Base-by-base conservation (phyloP, 2,888 invertebrate species). In the Lordiphosa fenestrarum region DNA sequence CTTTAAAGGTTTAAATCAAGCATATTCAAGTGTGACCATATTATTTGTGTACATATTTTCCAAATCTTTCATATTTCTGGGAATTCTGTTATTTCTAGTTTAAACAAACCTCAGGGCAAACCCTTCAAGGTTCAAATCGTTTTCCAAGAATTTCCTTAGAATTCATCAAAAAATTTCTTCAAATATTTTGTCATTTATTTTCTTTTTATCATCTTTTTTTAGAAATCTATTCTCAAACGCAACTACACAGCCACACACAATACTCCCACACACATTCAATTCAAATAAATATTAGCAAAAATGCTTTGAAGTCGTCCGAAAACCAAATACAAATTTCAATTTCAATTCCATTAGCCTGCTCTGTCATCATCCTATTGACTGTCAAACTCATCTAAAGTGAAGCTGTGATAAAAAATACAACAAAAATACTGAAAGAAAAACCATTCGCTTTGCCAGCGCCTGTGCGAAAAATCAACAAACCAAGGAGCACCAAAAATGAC, bases 261-360 rank as follows among this genome's bases (percentile, higher is more conserved):
- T 3, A 25, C 25, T 5, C 46, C 23, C 36, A 44, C 59, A 44
- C 59, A 39, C 21, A 13, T 41, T 12, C 21, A 46, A 30, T 30
- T 9, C 2, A 30, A 30, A 30, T 30, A 30, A 30, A 30, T 30
- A 30, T 30, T 30, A 30, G 30, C 30, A 30, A 38, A 13, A 38
- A 25, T 10, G 21, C 41, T 40, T 51, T 40, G 39, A 37, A 47
- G 36, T 37, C 21, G 33, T 41, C 23, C 13, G 36, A 44, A 15
- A 44, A 44, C 30, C 30, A 55, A 59, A 53, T 55, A 55, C 36
- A 49, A 64, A 65, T 77, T 73, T 66, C 73, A 56, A 73, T 73
- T 73, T 61, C 77, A 67, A 73, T 73, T 67, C 73, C 73, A 73
- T 73, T 73, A 77, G 77, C 73, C 51, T 35, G 47, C 63, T 68